A percentile compares a stretch with the other conserved stretches of the same genome.
Evolutionary conservation across 2,888 invertebrate species (phyloP).

Genomic region (Ennomos fuscantarius): DNA sequence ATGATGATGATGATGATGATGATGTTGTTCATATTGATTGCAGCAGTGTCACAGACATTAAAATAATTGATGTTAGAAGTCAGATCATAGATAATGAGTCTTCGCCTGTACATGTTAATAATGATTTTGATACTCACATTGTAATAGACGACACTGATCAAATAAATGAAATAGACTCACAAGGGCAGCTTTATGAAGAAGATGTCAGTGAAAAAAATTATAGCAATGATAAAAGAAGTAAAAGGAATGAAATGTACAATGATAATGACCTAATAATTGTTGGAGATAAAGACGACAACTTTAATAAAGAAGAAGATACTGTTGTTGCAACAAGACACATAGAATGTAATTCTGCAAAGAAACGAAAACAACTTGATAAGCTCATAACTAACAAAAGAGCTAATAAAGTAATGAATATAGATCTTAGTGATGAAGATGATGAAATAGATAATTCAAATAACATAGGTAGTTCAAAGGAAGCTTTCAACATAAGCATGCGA

Average conservation of each 20-base stretch:
- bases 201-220: conserved; percentile 4
- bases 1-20: conserved; percentile 32
- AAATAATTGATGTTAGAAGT: conserved; percentile 4
- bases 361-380: background rate
- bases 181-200: background rate
- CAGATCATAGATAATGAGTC: background rate
- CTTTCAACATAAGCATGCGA: background rate
- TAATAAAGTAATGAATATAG: background rate
- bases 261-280: conserved; percentile 24
- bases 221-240: too few species aligned
- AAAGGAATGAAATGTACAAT: background rate
- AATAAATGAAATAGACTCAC: conserved; percentile 7
- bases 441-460: conserved; percentile 3
- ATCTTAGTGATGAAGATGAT: conserved; percentile 1
- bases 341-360: background rate
- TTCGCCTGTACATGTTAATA: conserved; percentile 1
- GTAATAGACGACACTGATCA: conserved; percentile 1
- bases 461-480: background rate
- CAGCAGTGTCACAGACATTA: conserved; percentile 27
- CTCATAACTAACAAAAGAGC: background rate
- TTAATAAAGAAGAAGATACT: conserved; percentile 19
- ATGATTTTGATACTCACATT: background rate
- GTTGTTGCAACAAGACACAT: background rate
- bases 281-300: conserved; percentile 8
- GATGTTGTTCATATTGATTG: conserved; percentile 26